Evolutionary conservation across 2,113 vertebrate species (phyloP), one percentile per base, ranked within the genome.

Genomic region (Hemiprocne comata): DNA sequence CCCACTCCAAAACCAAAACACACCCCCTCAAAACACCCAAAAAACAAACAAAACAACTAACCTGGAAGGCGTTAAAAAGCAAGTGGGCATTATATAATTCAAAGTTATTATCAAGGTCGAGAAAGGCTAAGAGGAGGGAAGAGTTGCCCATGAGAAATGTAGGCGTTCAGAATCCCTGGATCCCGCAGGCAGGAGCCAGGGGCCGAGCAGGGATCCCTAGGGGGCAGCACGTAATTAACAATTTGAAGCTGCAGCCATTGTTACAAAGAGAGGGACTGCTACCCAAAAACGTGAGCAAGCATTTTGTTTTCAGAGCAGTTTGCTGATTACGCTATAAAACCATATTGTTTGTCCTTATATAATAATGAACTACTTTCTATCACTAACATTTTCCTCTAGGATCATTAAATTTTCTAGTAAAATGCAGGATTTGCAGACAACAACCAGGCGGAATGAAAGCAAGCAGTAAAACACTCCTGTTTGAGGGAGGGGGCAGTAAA

Each of bases 211-310:
- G 92, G 58, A 69, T 97, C 97, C 97, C 97, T 98, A 98, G 98
- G 94, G 98, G 97, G 98, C 98, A 98, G 93, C 95, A 92, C 95
- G 74, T 87, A 96, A 93, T 97, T 97, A 94, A 70, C 97, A 86
- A 97, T 97, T 72, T 70, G 94, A 83, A 91, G 78, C 90, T 54
- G 74, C 91, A 7, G 86, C 79, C 92, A 7, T 88, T 48, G 96
- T 91, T 96, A 88, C 97, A 61, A n/a, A 91, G 74, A 20, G 51
- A 2, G 87, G 53, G 40, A 86, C 96, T 17, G 90, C 94, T 76
- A 58, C 73, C 42, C 91, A 83, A 77, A 38, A 90, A n/a, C 57
- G 60, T 19, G n/a, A 89, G 94, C 89, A 48, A 91, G 94, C 88
- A 46, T 6, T 76, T 26, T 74, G 87, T 91, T 92, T 74, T 33